Evolutionary conservation across 2,888 invertebrate species (phyloP), one percentile per base, ranked within the genome.

Genomic region (Chironomus riparius): DNA sequence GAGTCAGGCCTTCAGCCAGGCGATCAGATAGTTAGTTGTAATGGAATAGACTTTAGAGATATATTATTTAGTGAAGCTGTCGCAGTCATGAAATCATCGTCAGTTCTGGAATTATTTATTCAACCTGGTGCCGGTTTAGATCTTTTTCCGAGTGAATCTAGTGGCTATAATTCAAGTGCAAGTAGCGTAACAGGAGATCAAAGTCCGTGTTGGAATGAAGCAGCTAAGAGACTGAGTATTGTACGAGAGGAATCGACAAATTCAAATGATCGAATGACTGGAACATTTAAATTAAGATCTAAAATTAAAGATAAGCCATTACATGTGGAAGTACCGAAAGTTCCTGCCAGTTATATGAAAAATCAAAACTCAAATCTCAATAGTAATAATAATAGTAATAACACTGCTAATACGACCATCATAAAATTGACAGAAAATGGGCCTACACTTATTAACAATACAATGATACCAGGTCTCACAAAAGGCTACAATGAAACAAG

Each of bases 21-120:
- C 5, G 97, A 97, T 83, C 95, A 96, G 84, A 93, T 97, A 78
- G 83, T 96, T 75, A 91, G 91, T 79, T 96, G 96, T 83, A 97
- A 97, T 82, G 94, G 93, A 77, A 87, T 90, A 76, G 90, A 91
- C 81, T 91, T 91, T 81, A 86, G 87, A 77, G 92, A 92, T 83
- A 90, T 93, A 78, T 87, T 90, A 47, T 94, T 94, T 82, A 91
- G 90, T 80, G 93, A 94, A 91, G 94, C 94, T 75, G 91, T 94
- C 78, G 88, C 90, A 77, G 88, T 92, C 47, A 90, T 95, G 88
- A 94, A 94, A 83, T 89, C 89, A 68, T 88, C 89, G 76, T 89
- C 90, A 68, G 90, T 92, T 48, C 86, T 95, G 76, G 92, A 93
- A 80, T 86, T 95, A 80, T 83, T 91, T 21, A 88, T 95, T 38